Evolutionary conservation across 2,797 vertebrate genomes (phyloP), one percentile per base, ranked within the genome.

Genomic region (Halcyon badia): DNA sequence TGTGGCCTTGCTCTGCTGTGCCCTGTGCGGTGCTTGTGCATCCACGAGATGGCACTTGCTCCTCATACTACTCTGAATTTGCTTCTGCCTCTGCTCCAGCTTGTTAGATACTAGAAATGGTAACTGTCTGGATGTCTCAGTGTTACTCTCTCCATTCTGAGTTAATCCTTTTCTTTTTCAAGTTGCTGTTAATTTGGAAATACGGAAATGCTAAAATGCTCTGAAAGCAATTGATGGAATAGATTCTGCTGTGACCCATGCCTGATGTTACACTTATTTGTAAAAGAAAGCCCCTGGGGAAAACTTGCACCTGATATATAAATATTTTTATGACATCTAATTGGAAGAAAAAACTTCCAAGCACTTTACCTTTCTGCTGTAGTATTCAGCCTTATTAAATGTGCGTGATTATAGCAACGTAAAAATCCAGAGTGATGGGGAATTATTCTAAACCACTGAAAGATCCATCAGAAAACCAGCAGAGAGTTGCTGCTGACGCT

Each of bases 21-120:
- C 16, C 52, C 62, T 85, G 92, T 31, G 30, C 0, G 0, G 11
- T 15, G 71, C 35, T 68, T 5, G 3, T 8, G n/a, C 25, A 20
- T 28, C 97, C 97, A 91, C 95, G 5, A 97, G 97, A 16, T 94
- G 97, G 95, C 97, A 90, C 77, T 26, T 83, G 83, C 14, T 49
- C 42, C 84, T 64, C 6, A 1, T 13, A 0, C 20, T 64, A 16
- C 42, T 41, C 51, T 5, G 17, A 35, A 35, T 73, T 25, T 12
- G 15, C 17, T 57, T 54, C 21, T 54, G 16, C 12, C 37, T 56
- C 61, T 26, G 61, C 46, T 78, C 5, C 39, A 14, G 1, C 14
- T 46, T 25, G 14, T 52, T 18, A 24, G 18, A 14, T 14, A 49
- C 31, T 64, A 11, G 1, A 10, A n/a, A 7, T 2, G 13, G 11